Evolutionary conservation across 2,888 invertebrate species (phyloP), one percentile per base, ranked within the genome.

Genomic region (Steinernema carpocapsae): DNA sequence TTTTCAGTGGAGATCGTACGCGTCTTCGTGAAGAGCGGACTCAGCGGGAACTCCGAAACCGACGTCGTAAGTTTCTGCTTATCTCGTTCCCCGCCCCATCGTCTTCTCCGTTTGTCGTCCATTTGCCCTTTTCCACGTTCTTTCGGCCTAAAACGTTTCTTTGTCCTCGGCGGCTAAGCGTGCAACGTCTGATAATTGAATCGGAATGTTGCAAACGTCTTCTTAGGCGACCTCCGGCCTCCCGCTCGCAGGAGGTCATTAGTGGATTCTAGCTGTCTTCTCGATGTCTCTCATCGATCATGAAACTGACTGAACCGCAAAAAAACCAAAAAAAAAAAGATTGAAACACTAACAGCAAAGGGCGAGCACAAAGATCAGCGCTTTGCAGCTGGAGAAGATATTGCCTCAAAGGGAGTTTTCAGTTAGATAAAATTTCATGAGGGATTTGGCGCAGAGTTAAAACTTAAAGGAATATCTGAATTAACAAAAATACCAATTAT

Each of bases 211-310:
- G 64, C 64, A 64, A 64, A 64, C 64, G 64, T 32, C 32, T 32
- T 32, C 29, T 64, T 64, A 6, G 19, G 29, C 64, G 64, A 64
- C 32, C 64, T 4, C 7, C 14, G 48, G 17, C 29, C 64, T 17
- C 64, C 64, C 29, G 29, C 19, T 32, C 26, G 6, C 29, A 4
- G 32, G 29, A 48, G 64, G 64, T 29, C 64, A 32, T 64, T 64
- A 64, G 29, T 37, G 37, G 4, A 37, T 37, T 37, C 37, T 37
- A 6, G 37, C 37, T 3, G 37, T 37, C 64, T 64, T 14, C 32
- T 48, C 64, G 64, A 17, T 64, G 64, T 64, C 64, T 64, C 32
- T 17, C 64, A 64, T 64, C 64, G 64, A 64, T 64, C 64, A 64
- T 14, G 17, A 14, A 37, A 64, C 64, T 32, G 64, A 64, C 32